Base-by-base conservation (phyloP, 1,140 invertebrate genomes). In the Medauroidea extradentata region DNA sequence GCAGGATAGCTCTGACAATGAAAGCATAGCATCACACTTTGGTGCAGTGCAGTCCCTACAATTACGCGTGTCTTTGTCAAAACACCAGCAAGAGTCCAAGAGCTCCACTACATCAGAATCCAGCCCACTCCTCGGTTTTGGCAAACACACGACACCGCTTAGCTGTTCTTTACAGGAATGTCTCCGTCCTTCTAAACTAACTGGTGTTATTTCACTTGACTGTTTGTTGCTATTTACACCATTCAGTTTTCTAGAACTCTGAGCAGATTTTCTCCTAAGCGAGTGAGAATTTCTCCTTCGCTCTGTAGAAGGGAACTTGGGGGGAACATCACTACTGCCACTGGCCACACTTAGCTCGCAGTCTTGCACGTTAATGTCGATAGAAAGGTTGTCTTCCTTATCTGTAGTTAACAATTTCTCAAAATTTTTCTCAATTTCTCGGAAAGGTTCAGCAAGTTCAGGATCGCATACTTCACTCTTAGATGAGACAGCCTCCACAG, bases 101-200 rank as follows among this genome's bases (percentile, higher is more conserved):
- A 57, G 21, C 25, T 34, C 29, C 16, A 57, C 24, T 23, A 49
- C 48, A 39, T 57, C 44, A n/a, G 39, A 25, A 21, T 38, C 29
- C 21, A 41, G 44, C 5, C 55, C 44, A 2, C 11, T 34, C 44
- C 44, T 34, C 55, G 25, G n/a, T 48, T 50, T 19, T 27, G 43
- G 29, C 42, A 9, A 4, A n/a, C 13, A 49, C 14, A 16, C 8
- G 18, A 24, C 29, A 24, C 48, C 14, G 8, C 9, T 3, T 21
- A 7, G n/a, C 46, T 34, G n/a, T 9, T 34, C 7, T 24, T 13
- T 4, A n/a, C 19, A 41, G 23, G 19, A 21, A 38, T 38, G 9
- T 16, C 53, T 18, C 21, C 29, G 21, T 9, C 48, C 39, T 18
- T 55, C 44, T 18, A 27, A 14, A 27, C 8, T 43, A 14, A 18